These are phyloP conservation scores for Turnix velox DNA, from an alignment of 2,113 vertebrate species.

Conservation along the genomic window DNA sequence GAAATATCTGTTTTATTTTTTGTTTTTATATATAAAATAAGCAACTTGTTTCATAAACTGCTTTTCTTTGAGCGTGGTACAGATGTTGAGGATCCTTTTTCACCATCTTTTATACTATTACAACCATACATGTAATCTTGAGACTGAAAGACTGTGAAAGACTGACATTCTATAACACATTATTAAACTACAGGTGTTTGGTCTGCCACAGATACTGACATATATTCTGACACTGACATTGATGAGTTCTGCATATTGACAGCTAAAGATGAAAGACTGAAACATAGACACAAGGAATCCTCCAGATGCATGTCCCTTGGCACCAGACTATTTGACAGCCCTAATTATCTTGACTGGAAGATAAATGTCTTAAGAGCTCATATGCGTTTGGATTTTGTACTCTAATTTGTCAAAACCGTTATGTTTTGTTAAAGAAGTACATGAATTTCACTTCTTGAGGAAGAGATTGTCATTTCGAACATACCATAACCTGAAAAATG, in stretches of 20 bases:
- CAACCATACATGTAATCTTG: neutral
- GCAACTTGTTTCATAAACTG: neutral
- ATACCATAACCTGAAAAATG: neutral
- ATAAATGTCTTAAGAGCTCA: slow-evolving; percentile 22
- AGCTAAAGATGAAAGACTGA: slow-evolving; percentile 1
- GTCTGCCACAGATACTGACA: neutral
- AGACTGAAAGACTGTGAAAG: neutral
- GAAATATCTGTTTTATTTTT: too few relatives aligned
- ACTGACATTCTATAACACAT: neutral
- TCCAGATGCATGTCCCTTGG: neutral
- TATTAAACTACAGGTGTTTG: neutral
- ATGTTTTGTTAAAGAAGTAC: neutral
- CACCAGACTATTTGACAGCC: slow-evolving; percentile 18
- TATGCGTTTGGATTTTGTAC: neutral
- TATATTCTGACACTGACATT: slow-evolving; percentile 3
- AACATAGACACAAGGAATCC: neutral
- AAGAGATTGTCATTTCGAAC: neutral
- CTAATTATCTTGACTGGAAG: slow-evolving; percentile 49
- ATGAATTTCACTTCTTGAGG: neutral
- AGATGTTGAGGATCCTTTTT: neutral
- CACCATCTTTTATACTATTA: neutral
- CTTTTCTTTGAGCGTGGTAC: neutral
- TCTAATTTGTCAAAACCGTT: slow-evolving; percentile 41
- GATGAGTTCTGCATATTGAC: slow-evolving; percentile 4
- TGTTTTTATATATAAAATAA: too few relatives aligned